Percentiles rank a stretch among this genome's conserved stretches.
Evolutionary conservation across 1,140 invertebrate genomes (phyloP).

Genomic region (Drosophila paulistorum): DNA sequence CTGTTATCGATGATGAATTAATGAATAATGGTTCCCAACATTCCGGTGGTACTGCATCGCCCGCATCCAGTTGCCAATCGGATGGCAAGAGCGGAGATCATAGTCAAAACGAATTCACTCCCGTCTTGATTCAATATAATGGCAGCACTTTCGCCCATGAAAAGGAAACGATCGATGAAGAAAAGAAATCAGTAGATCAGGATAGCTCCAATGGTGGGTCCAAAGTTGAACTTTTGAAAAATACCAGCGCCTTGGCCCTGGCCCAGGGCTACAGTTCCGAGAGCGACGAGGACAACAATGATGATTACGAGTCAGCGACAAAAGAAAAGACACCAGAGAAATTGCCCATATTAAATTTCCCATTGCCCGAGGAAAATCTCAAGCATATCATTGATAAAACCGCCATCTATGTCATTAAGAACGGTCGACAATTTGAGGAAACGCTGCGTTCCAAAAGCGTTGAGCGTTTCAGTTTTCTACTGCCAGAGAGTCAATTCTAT

Average conservation of each 20-base stretch:
- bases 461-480: conserved; percentile 91
- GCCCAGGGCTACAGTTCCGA: conserved; percentile 86
- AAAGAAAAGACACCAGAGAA: conserved; percentile 33
- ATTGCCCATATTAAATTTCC: conserved; percentile 83
- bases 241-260: conserved; percentile 84
- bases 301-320: conserved; percentile 52
- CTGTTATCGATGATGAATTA: conserved; percentile 70
- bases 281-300: conserved; percentile 75
- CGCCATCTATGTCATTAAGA: conserved; percentile 96
- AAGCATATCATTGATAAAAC: conserved; percentile 97
- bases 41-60: conserved; percentile 63
- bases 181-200: conserved; percentile 14
- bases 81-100: conserved; percentile 38
- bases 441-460: conserved; percentile 94
- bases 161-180: conserved; percentile 18
- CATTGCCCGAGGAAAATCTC: conserved; percentile 90
- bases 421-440: conserved; percentile 95
- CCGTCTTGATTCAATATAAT: conserved; percentile 74
- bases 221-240: conserved; percentile 74
- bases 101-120: conserved; percentile 65
- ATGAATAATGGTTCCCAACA: conserved; percentile 51
- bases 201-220: conserved; percentile 48
- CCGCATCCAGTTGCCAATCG: conserved; percentile 58
- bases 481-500: conserved; percentile 89
- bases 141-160: conserved; percentile 72